Percentiles rank a stretch among this genome's conserved stretches.
These are phyloP conservation scores for Chunga burmeisteri DNA, from an alignment of 2,113 vertebrate genomes.

Conservation along the genomic window DNA sequence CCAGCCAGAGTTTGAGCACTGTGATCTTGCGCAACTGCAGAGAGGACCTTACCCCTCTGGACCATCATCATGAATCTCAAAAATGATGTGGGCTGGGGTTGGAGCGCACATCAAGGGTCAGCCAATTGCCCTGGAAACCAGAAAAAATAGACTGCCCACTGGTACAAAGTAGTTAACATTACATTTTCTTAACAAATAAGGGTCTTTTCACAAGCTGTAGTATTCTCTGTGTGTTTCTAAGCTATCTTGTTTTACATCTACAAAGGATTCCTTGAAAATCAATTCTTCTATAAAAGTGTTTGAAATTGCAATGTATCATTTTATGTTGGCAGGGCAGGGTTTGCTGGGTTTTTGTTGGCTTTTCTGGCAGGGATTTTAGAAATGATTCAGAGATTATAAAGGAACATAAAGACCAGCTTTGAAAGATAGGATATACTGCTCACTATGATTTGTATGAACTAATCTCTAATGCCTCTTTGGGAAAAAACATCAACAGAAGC, in stretches of 20 bases:
- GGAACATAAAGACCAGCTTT: neutral
- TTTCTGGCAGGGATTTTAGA: constrained; percentile 15
- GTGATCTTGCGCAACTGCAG: neutral
- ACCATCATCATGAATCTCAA: neutral
- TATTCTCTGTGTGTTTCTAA: neutral
- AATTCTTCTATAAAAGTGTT: neutral
- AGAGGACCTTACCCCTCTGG: neutral
- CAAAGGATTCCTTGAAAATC: constrained; percentile 19
- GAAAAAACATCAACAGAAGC: neutral
- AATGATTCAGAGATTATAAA: constrained; percentile 42
- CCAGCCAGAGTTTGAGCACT: neutral
- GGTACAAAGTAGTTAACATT: neutral
- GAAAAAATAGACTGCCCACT: neutral
- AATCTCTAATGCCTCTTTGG: constrained; percentile 17
- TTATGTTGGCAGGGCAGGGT: neutral
- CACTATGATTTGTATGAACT: neutral
- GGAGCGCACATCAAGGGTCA: neutral
- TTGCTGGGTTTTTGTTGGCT: neutral
- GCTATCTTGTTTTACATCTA: neutral
- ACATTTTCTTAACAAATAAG: neutral
- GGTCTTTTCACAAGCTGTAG: neutral
- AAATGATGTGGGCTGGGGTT: neutral
- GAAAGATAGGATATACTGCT: neutral
- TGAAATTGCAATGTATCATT: neutral
- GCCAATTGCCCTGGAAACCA: neutral